Percentiles rank a stretch among this genome's conserved stretches.
Evolutionary conservation across 1,140 invertebrate genomes (phyloP).

Genomic region (Streblospio benedicti): DNA sequence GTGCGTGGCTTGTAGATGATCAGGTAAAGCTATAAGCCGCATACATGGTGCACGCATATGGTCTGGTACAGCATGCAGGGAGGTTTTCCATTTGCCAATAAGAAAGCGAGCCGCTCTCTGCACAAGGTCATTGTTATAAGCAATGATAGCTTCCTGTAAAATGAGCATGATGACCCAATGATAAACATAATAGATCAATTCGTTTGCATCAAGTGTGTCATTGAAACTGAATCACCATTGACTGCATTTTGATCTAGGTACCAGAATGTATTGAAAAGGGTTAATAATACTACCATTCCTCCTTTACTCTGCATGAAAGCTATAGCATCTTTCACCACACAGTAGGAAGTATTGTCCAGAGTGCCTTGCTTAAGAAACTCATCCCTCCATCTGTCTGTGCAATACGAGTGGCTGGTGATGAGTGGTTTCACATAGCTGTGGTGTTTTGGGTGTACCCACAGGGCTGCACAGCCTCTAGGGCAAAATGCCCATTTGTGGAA

Average conservation of each 20-base stretch:
- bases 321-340: neutral
- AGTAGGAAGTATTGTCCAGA: neutral
- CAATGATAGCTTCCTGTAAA: neutral
- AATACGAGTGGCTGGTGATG: constrained; percentile 20
- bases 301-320: constrained; percentile 1
- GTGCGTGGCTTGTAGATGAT: no score
- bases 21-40: constrained; percentile 49
- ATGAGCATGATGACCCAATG: no score
- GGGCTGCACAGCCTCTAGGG: constrained; percentile 27
- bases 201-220: no score
- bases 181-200: no score
- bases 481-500: constrained; percentile 34
- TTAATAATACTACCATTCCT: neutral
- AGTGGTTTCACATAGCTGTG: constrained; percentile 21
- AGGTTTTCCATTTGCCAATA: neutral
- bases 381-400: constrained; percentile 2
- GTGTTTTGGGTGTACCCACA: constrained; percentile 26
- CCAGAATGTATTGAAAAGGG: neutral
- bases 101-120: neutral
- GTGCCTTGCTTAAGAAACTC: constrained; percentile 5
- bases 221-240: no score
- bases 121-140: neutral
- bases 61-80: neutral
- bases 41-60: constrained; percentile 6
- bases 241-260: no score